Conservation (phyloP, 35 echinoderm and acorn worm genomes). For the Chiridota heheva region DNA sequence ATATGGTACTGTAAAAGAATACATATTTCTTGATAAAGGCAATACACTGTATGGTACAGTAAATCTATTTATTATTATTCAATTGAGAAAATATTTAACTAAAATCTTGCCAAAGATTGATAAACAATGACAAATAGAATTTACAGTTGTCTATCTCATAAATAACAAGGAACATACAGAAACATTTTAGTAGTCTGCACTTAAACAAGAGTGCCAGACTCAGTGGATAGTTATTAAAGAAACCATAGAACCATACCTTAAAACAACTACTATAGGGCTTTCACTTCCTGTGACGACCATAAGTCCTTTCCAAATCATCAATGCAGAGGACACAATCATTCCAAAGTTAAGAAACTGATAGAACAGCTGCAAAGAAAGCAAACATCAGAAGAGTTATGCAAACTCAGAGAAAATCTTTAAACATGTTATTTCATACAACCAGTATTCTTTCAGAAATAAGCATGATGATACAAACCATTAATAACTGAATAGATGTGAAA, state of each 20-base stretch:
- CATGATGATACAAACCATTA: background rate
- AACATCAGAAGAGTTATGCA: background rate
- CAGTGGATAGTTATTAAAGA: background rate
- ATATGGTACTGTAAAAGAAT: too few species aligned
- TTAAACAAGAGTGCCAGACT: background rate
- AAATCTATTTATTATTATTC: too few species aligned
- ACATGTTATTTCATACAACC: background rate
- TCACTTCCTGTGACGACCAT: constrained; percentile 99
- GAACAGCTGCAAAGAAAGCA: constrained; percentile 67
- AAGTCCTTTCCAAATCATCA: constrained; percentile 99
- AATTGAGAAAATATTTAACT: too few species aligned
- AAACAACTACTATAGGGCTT: constrained; percentile 98
- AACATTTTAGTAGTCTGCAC: too few species aligned
- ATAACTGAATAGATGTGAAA: too few species aligned
- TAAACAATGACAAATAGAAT: too few species aligned
- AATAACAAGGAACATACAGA: too few species aligned
- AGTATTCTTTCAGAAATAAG: too few species aligned
- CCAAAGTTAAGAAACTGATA: constrained; percentile 99
- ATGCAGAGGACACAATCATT: constrained; percentile 98
- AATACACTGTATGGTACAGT: too few species aligned
- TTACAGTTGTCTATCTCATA: too few species aligned
- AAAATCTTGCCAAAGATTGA: too few species aligned
- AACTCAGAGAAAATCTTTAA: background rate
- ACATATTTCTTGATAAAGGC: too few species aligned
- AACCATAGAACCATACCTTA: constrained; percentile 85